phyloP scores from a whole-genome alignment of 2,113 vertebrate species.

The Sinocyclocheilus maitianheensis region DNA sequence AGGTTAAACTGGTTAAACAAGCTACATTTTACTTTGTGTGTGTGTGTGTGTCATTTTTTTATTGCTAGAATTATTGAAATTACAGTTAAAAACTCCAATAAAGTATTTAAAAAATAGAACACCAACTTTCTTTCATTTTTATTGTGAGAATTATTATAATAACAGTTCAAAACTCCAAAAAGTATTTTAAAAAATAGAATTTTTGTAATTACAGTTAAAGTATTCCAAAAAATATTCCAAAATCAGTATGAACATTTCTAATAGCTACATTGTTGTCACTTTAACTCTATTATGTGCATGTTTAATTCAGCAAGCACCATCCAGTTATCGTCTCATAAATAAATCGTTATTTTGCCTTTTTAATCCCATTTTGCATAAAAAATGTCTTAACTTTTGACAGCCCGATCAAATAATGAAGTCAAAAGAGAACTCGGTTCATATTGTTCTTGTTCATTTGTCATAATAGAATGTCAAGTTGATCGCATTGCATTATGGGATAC shows the following conservation, averaged over 20 bases:
- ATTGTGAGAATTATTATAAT: no score
- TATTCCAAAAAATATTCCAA: no score
- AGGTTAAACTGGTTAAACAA: no score
- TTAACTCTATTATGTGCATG: neutral
- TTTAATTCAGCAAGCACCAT: neutral
- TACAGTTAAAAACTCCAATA: no score
- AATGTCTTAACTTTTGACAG: neutral
- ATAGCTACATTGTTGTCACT: neutral
- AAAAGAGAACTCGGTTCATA: neutral
- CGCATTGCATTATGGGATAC: slow-evolving; percentile 27
- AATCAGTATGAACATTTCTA: neutral
- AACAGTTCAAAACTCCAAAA: no score
- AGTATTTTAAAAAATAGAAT: no score
- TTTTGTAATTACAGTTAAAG: no score
- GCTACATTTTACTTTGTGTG: no score
- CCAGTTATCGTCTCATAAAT: neutral
- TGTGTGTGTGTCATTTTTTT: no score
- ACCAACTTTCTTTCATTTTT: no score
- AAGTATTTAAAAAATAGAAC: no score
- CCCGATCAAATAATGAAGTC: neutral
- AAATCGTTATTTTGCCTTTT: slow-evolving; percentile 3
- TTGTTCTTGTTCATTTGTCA: slow-evolving; percentile 43
- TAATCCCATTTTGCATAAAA: neutral
- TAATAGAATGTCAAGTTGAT: neutral
- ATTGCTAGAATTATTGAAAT: no score